Base-by-base conservation (phyloP, 2,113 vertebrate species). In the Gallinago undulata region DNA sequence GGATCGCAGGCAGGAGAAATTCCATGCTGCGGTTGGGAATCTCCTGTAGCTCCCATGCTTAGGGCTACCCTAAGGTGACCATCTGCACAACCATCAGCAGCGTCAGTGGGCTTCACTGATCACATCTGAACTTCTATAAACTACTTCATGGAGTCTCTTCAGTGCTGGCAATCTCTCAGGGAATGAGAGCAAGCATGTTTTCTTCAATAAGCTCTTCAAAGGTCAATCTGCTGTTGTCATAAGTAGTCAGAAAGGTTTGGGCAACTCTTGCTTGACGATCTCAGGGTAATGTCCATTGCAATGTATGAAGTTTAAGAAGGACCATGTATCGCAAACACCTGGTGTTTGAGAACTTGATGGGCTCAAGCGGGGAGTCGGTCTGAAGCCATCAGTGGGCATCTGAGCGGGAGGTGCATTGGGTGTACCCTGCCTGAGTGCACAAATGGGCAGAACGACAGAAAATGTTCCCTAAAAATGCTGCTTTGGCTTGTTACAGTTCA, bases 41-140 rank as follows among this genome's bases (percentile, higher is more conserved):
- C 14, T 70, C 37, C 64, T 24, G 0, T 7, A 33, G n/a, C 3
- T 81, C 25, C 60, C 0, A 0, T 47, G 33, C 8, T 60, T 7
- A 9, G 79, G 25, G 72, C 43, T 51, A 10, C 35, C 16, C 18
- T 14, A 13, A 18, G 0, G 6, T n/a, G 62, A 37, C 35, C 41
- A 11, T 28, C 35, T 17, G 14, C 30, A 2, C 48, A n/a, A 13
- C 47, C 59, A 47, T 45, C 75, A 56, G 56, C 23, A 16, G 18
- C 0, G 9, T 21, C 47, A 75, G 10, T 7, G 12, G 86, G 53
- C 53, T 67, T 18, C 25, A 18, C 27, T 30, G 63, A 13, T 75
- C 7, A 3, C 9, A 7, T 3, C 35, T 45, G 50, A 53, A 37
- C 57, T 53, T 31, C 19, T 69, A 10, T 41, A 33, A 78, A 37